Evolutionary conservation across 2,888 invertebrate species (phyloP).

Genomic region (Alitta virens): DNA sequence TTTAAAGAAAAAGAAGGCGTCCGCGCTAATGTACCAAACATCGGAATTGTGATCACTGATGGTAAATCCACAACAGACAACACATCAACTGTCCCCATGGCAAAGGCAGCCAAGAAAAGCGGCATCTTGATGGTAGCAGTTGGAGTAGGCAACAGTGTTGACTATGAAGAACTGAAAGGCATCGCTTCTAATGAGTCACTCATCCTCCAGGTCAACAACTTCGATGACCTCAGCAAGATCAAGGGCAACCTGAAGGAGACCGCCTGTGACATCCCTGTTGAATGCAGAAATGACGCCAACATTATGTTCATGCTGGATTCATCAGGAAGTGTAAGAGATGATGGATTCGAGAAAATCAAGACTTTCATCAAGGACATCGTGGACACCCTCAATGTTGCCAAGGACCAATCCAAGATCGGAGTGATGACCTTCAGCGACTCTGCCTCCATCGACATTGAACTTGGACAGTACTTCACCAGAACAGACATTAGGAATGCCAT

Average conservation of each 20-base stretch:
- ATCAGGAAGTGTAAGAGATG: slow-evolving; percentile 22
- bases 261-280: slow-evolving; percentile 1
- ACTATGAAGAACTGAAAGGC: slow-evolving; percentile 17
- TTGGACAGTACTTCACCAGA: slow-evolving; percentile 30
- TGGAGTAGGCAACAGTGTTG: slow-evolving; percentile 3
- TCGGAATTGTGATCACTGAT: slow-evolving; percentile 10
- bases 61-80: slow-evolving; percentile 7
- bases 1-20: not conserved
- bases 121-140: slow-evolving; percentile 9
- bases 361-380: slow-evolving; percentile 41
- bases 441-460: slow-evolving; percentile 30
- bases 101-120: not conserved
- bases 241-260: not conserved
- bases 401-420: not conserved
- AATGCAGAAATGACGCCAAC: slow-evolving; percentile 12
- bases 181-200: slow-evolving; percentile 16
- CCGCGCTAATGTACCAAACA: slow-evolving; percentile 3
- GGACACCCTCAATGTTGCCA: slow-evolving; percentile 1
- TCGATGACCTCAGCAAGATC: not conserved
- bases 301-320: slow-evolving; percentile 25
- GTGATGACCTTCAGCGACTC: slow-evolving; percentile 42
- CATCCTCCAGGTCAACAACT: not conserved
- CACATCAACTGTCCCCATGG: not conserved
- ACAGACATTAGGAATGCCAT: slow-evolving; percentile 33
- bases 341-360: slow-evolving; percentile 40